These are phyloP conservation scores for Borostomias antarcticus DNA, from an alignment of 2,797 vertebrate species.

Conservation along the genomic window DNA sequence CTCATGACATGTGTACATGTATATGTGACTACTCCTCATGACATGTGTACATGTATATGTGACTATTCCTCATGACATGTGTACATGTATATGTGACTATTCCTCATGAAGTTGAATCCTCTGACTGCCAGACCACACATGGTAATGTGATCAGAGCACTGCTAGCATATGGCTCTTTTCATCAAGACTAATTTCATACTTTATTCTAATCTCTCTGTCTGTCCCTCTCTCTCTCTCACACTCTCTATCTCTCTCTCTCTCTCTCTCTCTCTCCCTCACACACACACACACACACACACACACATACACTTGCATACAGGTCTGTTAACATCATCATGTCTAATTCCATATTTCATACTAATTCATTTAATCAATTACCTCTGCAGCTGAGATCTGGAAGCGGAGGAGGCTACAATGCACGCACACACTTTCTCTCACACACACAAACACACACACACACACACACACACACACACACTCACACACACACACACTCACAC, in stretches of 20 bases:
- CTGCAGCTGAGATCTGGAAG: conserved; percentile 59
- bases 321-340: conserved; percentile 49
- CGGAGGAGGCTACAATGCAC: conserved; percentile 20
- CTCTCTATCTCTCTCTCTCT: not conserved
- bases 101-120: too few species aligned
- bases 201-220: conserved; percentile 43
- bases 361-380: conserved; percentile 66
- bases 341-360: conserved; percentile 61
- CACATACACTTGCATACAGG: conserved; percentile 30
- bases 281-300: conserved; percentile 4
- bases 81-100: not conserved
- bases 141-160: conserved; percentile 58
- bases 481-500: conserved; percentile 15
- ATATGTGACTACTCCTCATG: not conserved
- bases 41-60: not conserved
- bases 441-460: conserved; percentile 11
- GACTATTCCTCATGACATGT: not conserved
- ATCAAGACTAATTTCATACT: conserved; percentile 65
- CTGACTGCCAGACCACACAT: conserved; percentile 15
- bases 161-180: conserved; percentile 48
- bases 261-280: not conserved
- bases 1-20: not conserved
- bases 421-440: not conserved
- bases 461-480: conserved; percentile 12
- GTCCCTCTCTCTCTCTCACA: too few species aligned